Base-by-base conservation (phyloP, 2,113 vertebrate species). In the Odocoileus hemionus region DNA sequence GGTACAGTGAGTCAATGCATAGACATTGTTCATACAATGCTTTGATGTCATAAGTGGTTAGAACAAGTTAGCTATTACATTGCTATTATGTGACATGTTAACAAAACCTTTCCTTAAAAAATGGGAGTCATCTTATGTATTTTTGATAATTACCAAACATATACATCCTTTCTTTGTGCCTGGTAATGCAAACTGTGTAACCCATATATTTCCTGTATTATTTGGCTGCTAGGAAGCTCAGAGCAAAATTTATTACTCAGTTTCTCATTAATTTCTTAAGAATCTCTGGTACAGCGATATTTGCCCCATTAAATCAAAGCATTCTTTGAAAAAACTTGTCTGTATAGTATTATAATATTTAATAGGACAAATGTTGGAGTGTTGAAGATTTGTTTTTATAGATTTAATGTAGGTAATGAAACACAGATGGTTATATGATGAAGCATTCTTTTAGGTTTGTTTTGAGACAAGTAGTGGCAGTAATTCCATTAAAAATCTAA, bases 161-260 rank as follows among this genome's bases (percentile, higher is more conserved):
- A 15, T 64, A 50, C 61, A 26, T 83, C 7, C 19, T 86, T 25
- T 96, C 82, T 95, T 88, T 91, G 64, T 50, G 5, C n/a, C n/a
- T 79, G 30, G 19, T 13, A 92, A 16, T 55, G 25, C 86, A 87
- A 95, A 79, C 14, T 84, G 28, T 92, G 12, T 60, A 88, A 70
- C 25, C 10, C 26, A 54, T 90, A 90, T 64, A 58, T 86, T 95
- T 92, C 19, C 52, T 17, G 19, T 95, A 82, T 95, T 55, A 64
- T 76, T 94, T 96, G 26, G 6, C 55, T 58, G 6, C 78, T 60
- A 25, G 64, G 21, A 92, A 54, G 76, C 55, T 64, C 50, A 54
- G 84, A 76, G 60, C 39, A 84, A 92, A 96, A 80, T 89, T 45
- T 80, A 60, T 84, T 85, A 86, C 55, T 96, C 33, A 91, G 39